Conservation (phyloP, 92 coral and sea anemone genomes). For the Porites divaricata region DNA sequence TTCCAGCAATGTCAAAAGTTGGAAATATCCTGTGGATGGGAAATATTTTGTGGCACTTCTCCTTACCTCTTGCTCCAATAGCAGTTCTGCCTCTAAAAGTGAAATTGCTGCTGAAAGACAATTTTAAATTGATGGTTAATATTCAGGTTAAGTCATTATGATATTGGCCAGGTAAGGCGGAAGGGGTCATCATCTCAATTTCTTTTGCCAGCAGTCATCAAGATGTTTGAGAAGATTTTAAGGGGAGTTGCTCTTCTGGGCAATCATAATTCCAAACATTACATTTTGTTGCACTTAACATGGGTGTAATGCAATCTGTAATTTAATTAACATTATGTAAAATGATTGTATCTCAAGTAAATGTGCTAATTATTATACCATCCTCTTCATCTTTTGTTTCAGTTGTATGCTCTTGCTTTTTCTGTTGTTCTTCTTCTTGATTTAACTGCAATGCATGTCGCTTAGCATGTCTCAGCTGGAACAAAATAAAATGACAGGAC, state of each 20-base stretch:
- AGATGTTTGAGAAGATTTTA: no score
- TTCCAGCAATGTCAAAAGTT: no score
- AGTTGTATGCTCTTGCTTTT: slow-evolving; percentile 48
- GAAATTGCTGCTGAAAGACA: slow-evolving; percentile 51
- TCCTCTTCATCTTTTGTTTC: slow-evolving; percentile 74
- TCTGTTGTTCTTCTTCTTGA: slow-evolving; percentile 51
- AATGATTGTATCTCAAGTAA: neutral
- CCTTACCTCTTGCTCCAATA: slow-evolving; percentile 83
- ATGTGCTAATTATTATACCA: slow-evolving; percentile 39
- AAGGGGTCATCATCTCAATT: no score
- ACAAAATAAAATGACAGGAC: neutral
- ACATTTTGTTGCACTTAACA: no score
- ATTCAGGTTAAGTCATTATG: neutral
- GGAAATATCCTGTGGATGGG: no score
- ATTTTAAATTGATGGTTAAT: neutral
- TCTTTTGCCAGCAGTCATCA: no score
- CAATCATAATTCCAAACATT: no score
- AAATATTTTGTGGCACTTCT: neutral
- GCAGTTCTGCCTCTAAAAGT: slow-evolving; percentile 80
- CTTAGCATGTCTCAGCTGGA: slow-evolving; percentile 55
- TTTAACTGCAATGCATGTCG: slow-evolving; percentile 34
- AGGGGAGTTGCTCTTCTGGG: no score
- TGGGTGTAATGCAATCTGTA: no score
- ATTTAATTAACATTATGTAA: no score
- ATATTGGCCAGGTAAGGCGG: no score